phyloP scores from a whole-genome alignment of 1,140 invertebrate species.

The Drosophila pandora region DNA sequence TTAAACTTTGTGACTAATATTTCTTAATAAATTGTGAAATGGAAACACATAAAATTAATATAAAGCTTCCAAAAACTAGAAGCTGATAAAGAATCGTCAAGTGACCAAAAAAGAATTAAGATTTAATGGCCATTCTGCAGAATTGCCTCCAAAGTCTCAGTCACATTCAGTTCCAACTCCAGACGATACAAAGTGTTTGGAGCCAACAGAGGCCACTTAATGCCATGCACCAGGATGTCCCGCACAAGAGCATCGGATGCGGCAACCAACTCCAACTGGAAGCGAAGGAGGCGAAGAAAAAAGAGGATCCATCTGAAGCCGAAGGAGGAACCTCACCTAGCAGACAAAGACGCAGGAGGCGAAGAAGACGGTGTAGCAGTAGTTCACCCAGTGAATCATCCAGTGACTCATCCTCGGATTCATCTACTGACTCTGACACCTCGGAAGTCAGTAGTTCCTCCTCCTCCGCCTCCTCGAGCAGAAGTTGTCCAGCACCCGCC shows the following conservation, averaged over 20 bases:
- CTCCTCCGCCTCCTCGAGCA: conserved; percentile 3
- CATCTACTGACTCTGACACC: conserved; percentile 22
- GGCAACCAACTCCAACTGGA: conserved; percentile 52
- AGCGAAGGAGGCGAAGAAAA: conserved; percentile 35
- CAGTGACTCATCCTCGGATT: conserved; percentile 25
- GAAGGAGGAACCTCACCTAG: not conserved
- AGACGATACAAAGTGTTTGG: conserved; percentile 29
- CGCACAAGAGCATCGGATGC: conserved; percentile 38
- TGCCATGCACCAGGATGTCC: conserved; percentile 79
- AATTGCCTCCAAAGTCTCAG: conserved; percentile 18
- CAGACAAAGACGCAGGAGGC: conserved; percentile 13
- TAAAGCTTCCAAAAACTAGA: not conserved
- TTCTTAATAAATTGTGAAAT: not conserved
- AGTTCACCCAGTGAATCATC: conserved; percentile 47
- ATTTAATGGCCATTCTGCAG: conserved; percentile 47
- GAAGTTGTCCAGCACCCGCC: conserved; percentile 24
- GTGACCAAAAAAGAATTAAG: not conserved
- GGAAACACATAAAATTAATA: not conserved
- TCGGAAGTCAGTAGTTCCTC: conserved; percentile 9
- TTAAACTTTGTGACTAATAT: no score
- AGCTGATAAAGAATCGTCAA: conserved; percentile 6
- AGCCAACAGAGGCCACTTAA: conserved; percentile 33
- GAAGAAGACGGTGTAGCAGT: conserved; percentile 41
- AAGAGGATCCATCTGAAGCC: not conserved
- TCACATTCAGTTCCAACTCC: conserved; percentile 7